Base-by-base conservation (phyloP, 2,888 invertebrate genomes). In the Lapara coniferarum region DNA sequence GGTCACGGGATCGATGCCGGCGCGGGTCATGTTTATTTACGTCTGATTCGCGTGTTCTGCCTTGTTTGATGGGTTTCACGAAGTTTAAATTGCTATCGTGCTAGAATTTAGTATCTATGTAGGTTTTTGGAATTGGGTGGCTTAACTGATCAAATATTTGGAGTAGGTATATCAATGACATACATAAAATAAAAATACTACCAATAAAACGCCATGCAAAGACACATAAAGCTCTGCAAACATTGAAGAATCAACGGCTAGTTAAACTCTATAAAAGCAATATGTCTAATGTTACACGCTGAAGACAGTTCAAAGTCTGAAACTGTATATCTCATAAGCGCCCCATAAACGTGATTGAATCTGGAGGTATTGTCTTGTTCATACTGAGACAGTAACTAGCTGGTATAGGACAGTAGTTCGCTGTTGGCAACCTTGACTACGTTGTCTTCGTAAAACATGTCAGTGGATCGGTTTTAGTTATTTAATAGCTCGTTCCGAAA, bases 1-100 rank as follows among this genome's bases (percentile, higher is more conserved):
- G 74, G 77, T 69, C 74, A 19, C 25, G 19, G 49, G 63, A 19
- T 63, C 63, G 63, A 63, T 46, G 16, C 63, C 46, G 63, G 49
- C 46, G 13, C 13, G 49, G 63, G 63, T 63, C 63, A 63, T 63
- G 46, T 63, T 63, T 63, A 63, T 63, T 63, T 49, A 63, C 63
- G 63, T 63, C 63, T 49, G 12, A 49, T 49, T 63, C 13, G 63
- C 63, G 63, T 63, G 63, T 19, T 19, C 46, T 46, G 13, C 19
- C 57, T 46, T 49, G 19, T 49, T 63, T 46, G 49, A 49, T 46
- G 49, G 19, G 10, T 49, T 63, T 49, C 13, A 63, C 8, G 37
- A 7, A 19, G 12, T 56, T 13, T 56, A 25, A 25, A 56, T 30
- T 19, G 25, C 51, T 56, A 13, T 56, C 12, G 16, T 0, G 13